Base-by-base conservation (phyloP, 2,113 vertebrate genomes). In the Melanotaenia duboulayi region DNA sequence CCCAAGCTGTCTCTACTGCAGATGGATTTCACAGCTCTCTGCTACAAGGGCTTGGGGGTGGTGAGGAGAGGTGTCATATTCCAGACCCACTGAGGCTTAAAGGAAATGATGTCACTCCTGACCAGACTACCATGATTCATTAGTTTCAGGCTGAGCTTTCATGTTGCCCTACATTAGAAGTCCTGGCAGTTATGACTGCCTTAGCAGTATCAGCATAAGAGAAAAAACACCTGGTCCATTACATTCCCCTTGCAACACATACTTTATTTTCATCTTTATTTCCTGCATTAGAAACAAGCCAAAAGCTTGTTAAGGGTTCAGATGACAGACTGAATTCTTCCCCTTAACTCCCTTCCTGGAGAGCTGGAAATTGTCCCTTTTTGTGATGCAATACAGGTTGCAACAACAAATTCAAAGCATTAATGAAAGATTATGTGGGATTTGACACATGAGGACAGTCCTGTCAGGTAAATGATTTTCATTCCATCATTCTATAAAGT, bases 41-140 rank as follows among this genome's bases (percentile, higher is more conserved):
- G 65, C 50, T 20, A 58, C 65, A 35, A 51, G 42, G 50, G 44
- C n/a, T 40, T 20, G 20, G 28, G 63, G 40, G 44, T 13, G 64
- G 54, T 28, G 8, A 57, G 51, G 17, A 11, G 11, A n/a, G 50
- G 63, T 77, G 54, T 74, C 66, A 56, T 70, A 86, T 89, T 90
- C 85, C 89, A 84, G 64, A 70, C 74, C 72, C 25, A 63, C 64
- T 75, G 79, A 72, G 64, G 72, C 59, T 67, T 22, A 70, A 55
- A 69, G 86, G 87, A 91, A 86, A 87, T 89, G 74, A 91, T 85
- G 85, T 92, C 87, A 90, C 22, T 76, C 40, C 57, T 35, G 40
- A 69, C 82, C 74, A 85, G 87, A 84, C 89, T 66, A 81, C 76
- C 76, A 76, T 89, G 86, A 90, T 71, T 87, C 86, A 89, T 87